Base-by-base conservation (phyloP, 2,888 invertebrate species). In the Isoperla grammatica region DNA sequence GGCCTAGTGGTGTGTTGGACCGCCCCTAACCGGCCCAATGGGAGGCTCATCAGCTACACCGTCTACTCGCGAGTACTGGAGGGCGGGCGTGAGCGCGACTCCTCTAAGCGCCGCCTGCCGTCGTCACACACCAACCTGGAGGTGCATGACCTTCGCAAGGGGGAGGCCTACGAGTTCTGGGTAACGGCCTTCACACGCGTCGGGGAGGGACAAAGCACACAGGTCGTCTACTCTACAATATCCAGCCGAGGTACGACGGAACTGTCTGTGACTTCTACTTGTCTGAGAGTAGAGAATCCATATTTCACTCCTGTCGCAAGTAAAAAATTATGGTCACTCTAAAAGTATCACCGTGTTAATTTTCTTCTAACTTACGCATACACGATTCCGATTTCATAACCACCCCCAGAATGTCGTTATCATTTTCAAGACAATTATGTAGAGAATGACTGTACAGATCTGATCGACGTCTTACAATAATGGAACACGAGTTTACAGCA, bases 141-240 rank as follows among this genome's bases (percentile, higher is more conserved):
- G 56, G 66, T 64, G 20, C 63, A 61, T 9, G 67, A 66, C 19
- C 62, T 70, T 19, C 67, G 65, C 13, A 67, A 68, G 56, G 64
- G 64, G 20, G 66, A 67, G 56, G 61, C 61, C 2, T 62, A 63
- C 43, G 69, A 69, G 58, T 76, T 78, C 64, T 74, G 76, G 70
- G 74, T 78, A n/a, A 73, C 75, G 4, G 77, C 77, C 4, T 74
- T 71, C 39, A 79, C 78, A 0, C 68, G 71, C 50, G 71, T 75
- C 58, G 78, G 78, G 0, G 77, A 77, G 62, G 77, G 78, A 1
- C 69, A 71, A 53, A 69, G 70, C 58, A 75, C 75, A 1, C 68
- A 69, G 19, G 71, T 71, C 23, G 71, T 74, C 12, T 68, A 69
- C 1, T 71, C 72, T 13, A 69, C 71, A 11, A 71, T 74, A 4